Base-by-base conservation (phyloP, 2,797 vertebrate genomes). In the Platyrinchus mystaceus region DNA sequence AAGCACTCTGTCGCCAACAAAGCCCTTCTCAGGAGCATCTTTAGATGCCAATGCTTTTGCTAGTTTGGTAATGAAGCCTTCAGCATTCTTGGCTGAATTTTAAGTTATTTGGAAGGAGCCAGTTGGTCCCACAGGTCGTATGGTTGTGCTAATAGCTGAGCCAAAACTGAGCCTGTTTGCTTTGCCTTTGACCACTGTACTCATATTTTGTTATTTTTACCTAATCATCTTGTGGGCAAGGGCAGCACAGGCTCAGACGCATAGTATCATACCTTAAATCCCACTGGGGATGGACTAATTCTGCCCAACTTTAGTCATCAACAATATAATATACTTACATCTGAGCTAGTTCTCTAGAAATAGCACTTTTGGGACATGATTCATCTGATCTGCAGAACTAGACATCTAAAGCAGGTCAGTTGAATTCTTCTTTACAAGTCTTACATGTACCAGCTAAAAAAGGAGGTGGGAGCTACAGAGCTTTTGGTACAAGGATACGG, bases 21-120 rank as follows among this genome's bases (percentile, higher is more conserved):
- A 87, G 41, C 13, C 14, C 12, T 79, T 69, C 30, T 62, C 66
- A 41, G 15, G 34, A 81, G 15, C 47, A 87, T 30, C 71, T 58
- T 81, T 20, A 56, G 37, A 22, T 71, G 52, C 53, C 81, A 79
- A 46, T 74, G 19, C 10, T 91, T 52, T 74, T 2, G 1, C 22
- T 77, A 32, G 56, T 28, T 87, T 59, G 41, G 62, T 76, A 78
- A 73, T 53, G 56, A 93, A 82, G 13, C 10, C 27, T 87, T 80
- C 32, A 15, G 24, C 7, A 20, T 14, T 87, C n/a, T 71, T 94
- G 79, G 52, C 34, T 80, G 23, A 23, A 46, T 80, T 89, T 59
- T 77, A 41, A 70, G n/a, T 26, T 86, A 43, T 50, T 34, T 76
- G 36, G 50, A 90, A 90, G 17, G 19, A 88, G 43, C 56, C 49